Evolutionary conservation across 2,888 invertebrate genomes (phyloP), one percentile per base, ranked within the genome.

Genomic region (Melanargia galathea): DNA sequence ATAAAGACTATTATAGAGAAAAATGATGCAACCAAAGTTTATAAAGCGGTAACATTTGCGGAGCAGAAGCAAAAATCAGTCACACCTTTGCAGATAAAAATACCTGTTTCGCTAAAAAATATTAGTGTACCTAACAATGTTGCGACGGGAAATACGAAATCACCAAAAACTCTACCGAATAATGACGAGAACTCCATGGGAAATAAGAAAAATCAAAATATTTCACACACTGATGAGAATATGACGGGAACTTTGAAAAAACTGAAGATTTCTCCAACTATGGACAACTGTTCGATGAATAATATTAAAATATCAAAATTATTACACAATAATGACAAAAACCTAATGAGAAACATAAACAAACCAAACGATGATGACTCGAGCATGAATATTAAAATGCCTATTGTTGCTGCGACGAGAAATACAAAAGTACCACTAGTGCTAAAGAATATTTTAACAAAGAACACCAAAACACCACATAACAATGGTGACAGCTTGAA

Each of bases 11-110:
- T 81, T 0, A 74, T 69, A 2, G 70, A 78, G 0, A 80, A 74
- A 59, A 73, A 72, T n/a, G 77, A 77, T 2, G 38, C 66, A 0
- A 61, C 70, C 0, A 77, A 72, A 64, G 62, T 77, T 0, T 84
- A 74, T 63, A 87, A 87, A 73, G 78, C 84, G 0, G 84, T 87
- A 0, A 80, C 82, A 0, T 86, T 87, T 58, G 76, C 76, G 0
- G 83, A 85, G 3, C 68, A 75, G 2, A 78, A 74, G 60, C 57
- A 63, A 0, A 59, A 58, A 0, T 69, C 16, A 7, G 35, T 72
- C 13, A 59, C 66, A 0, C 49, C 35, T 1, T 73, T 73, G 1
- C 69, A 81, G 56, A 81, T 86, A 0, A 82, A 79, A 16, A 79
- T 85, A 11, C 82, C 83, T 0, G 73, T 57, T 4, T 63, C 66